Evolutionary conservation across 2,888 invertebrate species (phyloP).

Genomic region (Mystacides longicornis): DNA sequence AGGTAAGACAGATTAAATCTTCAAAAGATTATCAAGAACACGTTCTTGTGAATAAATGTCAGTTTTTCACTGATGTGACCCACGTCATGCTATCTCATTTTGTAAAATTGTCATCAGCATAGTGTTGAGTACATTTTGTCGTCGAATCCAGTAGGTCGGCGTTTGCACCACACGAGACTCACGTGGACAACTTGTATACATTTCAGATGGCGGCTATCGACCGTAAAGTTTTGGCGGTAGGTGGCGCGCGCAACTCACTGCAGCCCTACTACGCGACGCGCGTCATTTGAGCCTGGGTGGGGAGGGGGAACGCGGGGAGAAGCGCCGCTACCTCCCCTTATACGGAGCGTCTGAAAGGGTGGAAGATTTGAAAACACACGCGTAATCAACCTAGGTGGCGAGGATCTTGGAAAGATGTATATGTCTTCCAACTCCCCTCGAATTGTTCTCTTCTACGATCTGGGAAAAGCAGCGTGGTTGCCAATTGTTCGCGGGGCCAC

Average conservation of each 20-base stretch:
- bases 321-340: no score
- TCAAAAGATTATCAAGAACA: no score
- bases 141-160: no score
- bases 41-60: no score
- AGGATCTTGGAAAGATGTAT: neutral
- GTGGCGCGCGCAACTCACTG: conserved; percentile 18
- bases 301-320: neutral
- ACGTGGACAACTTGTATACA: conserved; percentile 10
- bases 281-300: neutral
- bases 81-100: no score
- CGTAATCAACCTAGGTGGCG: neutral
- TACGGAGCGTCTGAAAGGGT: conserved; percentile 1
- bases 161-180: conserved; percentile 7
- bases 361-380: neutral
- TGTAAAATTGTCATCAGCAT: no score
- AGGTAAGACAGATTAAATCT: no score
- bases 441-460: neutral
- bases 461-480: conserved; percentile 3
- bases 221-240: conserved; percentile 10
- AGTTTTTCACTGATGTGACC: no score
- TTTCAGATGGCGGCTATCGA: conserved; percentile 10
- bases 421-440: neutral
- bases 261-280: conserved; percentile 8
- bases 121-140: no score
- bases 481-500: conserved; percentile 3